Evolutionary conservation across 2,888 invertebrate species (phyloP).

Genomic region (Lottia scabra): DNA sequence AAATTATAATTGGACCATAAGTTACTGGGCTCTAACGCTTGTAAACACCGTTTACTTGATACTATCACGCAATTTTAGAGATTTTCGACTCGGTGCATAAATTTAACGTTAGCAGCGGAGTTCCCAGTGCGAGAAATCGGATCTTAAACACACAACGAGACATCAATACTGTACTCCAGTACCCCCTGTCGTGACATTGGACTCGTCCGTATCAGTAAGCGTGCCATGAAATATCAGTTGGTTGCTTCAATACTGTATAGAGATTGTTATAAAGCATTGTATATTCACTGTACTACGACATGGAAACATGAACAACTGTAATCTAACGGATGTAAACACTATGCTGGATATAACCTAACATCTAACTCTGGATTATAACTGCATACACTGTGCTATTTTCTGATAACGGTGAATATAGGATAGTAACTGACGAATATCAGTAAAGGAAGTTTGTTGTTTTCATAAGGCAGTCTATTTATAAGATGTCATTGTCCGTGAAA

Average conservation of each 20-base stretch:
- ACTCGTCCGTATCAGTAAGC: conserved; percentile 41
- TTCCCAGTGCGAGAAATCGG: conserved; percentile 7
- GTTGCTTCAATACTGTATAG: conserved; percentile 27
- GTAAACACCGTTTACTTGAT: conserved; percentile 2
- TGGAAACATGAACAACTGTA: neutral
- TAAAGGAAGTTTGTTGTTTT: neutral
- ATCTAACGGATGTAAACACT: too few species aligned
- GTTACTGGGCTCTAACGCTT: neutral
- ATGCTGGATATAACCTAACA: too few species aligned
- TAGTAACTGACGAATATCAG: too few species aligned
- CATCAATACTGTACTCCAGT: conserved; percentile 6
- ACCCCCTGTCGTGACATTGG: conserved; percentile 23
- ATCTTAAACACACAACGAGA: neutral
- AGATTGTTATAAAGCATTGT: conserved; percentile 1
- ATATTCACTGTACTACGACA: neutral
- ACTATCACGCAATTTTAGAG: neutral
- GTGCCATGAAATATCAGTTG: conserved; percentile 40
- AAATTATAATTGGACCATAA: too few species aligned
- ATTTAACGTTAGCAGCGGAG: conserved; percentile 2
- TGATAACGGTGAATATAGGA: too few species aligned
- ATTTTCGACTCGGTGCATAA: neutral
- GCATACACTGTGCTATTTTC: too few species aligned
- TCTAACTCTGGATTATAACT: too few species aligned
- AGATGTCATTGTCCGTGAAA: conserved; percentile 1
- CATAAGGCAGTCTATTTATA: conserved; percentile 2